Percentiles rank a stretch among this genome's conserved stretches.
Conservation (phyloP, 1,140 invertebrate genomes). For the Acromyrmex heyeri region DNA sequence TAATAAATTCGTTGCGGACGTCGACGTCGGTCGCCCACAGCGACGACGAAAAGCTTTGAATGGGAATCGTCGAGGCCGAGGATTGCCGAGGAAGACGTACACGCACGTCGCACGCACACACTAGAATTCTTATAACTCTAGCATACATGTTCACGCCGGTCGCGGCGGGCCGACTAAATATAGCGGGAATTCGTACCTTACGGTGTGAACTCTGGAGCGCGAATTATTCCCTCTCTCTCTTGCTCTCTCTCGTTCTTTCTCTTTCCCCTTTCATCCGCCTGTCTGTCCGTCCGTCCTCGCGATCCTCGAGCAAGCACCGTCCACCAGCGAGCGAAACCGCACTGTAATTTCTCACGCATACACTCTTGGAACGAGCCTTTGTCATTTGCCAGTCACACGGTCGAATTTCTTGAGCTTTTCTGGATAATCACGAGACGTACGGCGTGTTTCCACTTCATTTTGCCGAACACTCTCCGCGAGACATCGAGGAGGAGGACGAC, state of each 20-base stretch:
- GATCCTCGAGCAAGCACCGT: conserved; percentile 43
- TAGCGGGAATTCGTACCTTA: conserved; percentile 82
- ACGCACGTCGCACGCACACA: conserved; percentile 4
- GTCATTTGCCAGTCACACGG: conserved; percentile 49
- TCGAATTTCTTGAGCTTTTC: conserved; percentile 58
- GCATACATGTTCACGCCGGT: neutral
- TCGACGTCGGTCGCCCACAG: conserved; percentile 21
- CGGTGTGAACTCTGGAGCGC: conserved; percentile 81
- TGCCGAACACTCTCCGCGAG: conserved; percentile 77
- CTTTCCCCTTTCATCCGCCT: conserved; percentile 25
- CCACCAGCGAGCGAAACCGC: conserved; percentile 19
- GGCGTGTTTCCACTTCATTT: conserved; percentile 83
- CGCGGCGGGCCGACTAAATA: conserved; percentile 74
- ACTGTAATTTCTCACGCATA: conserved; percentile 69
- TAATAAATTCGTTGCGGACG: conserved; percentile 29
- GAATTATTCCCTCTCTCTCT: conserved; percentile 78
- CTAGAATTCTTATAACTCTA: too few species aligned
- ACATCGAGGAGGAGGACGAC: conserved; percentile 51
- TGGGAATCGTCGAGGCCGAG: conserved; percentile 70
- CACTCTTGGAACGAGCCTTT: conserved; percentile 30
- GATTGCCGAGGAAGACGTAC: conserved; percentile 54
- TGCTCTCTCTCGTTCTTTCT: conserved; percentile 40
- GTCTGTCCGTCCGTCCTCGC: conserved; percentile 29
- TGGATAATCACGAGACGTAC: conserved; percentile 65
- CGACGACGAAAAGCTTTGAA: conserved; percentile 71